Base-by-base conservation (phyloP, 2,113 vertebrate genomes). In the Smithornis capensis region DNA sequence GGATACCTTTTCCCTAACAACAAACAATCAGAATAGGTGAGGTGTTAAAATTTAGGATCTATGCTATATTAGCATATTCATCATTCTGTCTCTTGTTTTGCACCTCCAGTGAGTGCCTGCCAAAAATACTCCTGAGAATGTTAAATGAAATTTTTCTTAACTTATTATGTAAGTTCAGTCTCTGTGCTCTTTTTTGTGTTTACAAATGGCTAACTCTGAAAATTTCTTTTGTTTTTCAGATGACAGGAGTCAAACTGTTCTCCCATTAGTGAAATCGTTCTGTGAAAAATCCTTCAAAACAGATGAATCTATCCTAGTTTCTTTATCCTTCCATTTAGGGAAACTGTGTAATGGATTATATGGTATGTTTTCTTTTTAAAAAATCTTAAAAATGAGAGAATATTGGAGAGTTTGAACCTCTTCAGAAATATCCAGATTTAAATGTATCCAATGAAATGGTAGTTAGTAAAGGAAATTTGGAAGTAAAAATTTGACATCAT, bases 341-440 rank as follows among this genome's bases (percentile, higher is more conserved):
- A 99, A 99, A 95, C 98, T 99, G 16, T 99, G 99, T 95, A 99
- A 98, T 52, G 99, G 98, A 95, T 97, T 99, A 65, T 98, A 98
- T 97, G 99, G 99, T 99, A 98, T 60, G 98, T 79, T 90, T 73
- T 94, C 12, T 49, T 81, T 85, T 35, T 8, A 6, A 77, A 93
- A 89, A 73, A 73, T 37, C 35, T 92, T 45, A 50, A 86, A n/a
- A 91, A 31, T 59, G 2, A 49, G 38, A 23, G 24, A 64, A 47
- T 18, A 65, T n/a, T 62, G 21, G 24, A 63, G 56, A 76, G 76
- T 77, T 82, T 75, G 14, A 85, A 52, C n/a, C 4, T 14, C 10
- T 84, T 59, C 13, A 28, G 86, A 92, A 83, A 79, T 44, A 71
- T 3, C 19, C 25, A 57, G 28, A 76, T 85, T 55, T 53, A 9